Percentiles rank a stretch among this genome's conserved stretches.
phyloP scores from a whole-genome alignment of 2,888 invertebrate genomes.

The Danaus chrysippus region DNA sequence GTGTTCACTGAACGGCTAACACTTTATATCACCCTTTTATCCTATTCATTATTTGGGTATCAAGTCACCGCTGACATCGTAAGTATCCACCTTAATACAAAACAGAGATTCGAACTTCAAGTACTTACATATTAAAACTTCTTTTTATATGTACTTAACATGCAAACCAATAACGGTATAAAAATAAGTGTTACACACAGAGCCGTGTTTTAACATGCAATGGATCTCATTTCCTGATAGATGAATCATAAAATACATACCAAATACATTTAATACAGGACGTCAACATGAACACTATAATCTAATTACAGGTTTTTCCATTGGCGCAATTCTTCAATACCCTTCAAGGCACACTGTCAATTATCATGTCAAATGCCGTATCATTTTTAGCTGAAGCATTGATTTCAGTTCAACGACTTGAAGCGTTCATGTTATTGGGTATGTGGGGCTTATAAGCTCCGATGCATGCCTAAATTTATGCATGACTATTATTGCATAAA shows the following conservation, averaged over 20 bases:
- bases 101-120: not conserved
- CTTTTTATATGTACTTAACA: not conserved
- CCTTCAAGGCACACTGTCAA: conserved; percentile 80
- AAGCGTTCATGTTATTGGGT: conserved; percentile 79
- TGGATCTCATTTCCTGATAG: too few species aligned
- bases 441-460: conserved; percentile 50
- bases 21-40: conserved; percentile 87
- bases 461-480: conserved; percentile 32
- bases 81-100: conserved; percentile 38
- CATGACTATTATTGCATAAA: conserved; percentile 24
- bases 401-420: conserved; percentile 80
- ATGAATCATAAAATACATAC: too few species aligned
- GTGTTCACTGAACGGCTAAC: conserved; percentile 93
- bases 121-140: not conserved
- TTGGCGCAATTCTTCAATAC: conserved; percentile 82
- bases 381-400: conserved; percentile 80
- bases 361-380: conserved; percentile 80
- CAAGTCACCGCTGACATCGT: conserved; percentile 77
- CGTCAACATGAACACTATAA: conserved; percentile 15
- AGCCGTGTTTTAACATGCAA: too few species aligned
- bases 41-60: conserved; percentile 85
- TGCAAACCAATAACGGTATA: too few species aligned
- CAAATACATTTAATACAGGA: not conserved
- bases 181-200: too few species aligned
- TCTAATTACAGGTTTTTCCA: conserved; percentile 75